A percentile compares a stretch with the other conserved stretches of the same genome.
Conservation (phyloP, 2,888 invertebrate genomes). For the Pyrochroa serraticornis region DNA sequence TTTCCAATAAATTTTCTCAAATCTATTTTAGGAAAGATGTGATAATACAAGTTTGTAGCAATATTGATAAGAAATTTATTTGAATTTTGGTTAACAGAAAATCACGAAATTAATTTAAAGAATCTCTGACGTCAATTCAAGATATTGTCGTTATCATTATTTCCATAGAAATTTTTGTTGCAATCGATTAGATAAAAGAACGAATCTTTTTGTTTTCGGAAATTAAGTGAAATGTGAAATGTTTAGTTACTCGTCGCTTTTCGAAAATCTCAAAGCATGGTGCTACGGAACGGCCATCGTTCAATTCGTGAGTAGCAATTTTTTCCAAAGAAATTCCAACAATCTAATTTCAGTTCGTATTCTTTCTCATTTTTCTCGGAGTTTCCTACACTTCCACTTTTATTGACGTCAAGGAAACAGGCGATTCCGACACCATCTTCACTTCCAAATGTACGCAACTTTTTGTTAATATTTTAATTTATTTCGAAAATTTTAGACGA, state of each 20-base stretch:
- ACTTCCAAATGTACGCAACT: slow-evolving; percentile 22
- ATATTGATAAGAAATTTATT: no score
- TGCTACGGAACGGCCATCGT: slow-evolving; percentile 15
- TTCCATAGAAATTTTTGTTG: not conserved
- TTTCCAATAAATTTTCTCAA: no score
- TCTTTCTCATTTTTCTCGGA: slow-evolving; percentile 18
- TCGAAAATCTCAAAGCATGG: slow-evolving; percentile 11
- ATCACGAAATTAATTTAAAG: no score
- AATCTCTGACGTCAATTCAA: no score
- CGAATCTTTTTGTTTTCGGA: no score
- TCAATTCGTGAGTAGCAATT: slow-evolving; percentile 30
- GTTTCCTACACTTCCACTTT: slow-evolving; percentile 25
- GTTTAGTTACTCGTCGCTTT: slow-evolving; percentile 6
- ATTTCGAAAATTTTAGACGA: slow-evolving; percentile 22
- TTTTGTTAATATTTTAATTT: not conserved
- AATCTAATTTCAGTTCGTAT: slow-evolving; percentile 11
- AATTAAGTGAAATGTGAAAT: no score
- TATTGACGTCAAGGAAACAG: slow-evolving; percentile 7
- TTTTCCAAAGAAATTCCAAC: no score
- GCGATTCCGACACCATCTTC: slow-evolving; percentile 1
- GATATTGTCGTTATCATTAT: no score
- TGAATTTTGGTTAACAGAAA: no score
- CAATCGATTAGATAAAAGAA: no score
- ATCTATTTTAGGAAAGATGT: no score
- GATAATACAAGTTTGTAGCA: no score